These are phyloP conservation scores for Saguinus oedipus DNA, from an alignment of 2,797 vertebrate genomes.

Conservation along the genomic window DNA sequence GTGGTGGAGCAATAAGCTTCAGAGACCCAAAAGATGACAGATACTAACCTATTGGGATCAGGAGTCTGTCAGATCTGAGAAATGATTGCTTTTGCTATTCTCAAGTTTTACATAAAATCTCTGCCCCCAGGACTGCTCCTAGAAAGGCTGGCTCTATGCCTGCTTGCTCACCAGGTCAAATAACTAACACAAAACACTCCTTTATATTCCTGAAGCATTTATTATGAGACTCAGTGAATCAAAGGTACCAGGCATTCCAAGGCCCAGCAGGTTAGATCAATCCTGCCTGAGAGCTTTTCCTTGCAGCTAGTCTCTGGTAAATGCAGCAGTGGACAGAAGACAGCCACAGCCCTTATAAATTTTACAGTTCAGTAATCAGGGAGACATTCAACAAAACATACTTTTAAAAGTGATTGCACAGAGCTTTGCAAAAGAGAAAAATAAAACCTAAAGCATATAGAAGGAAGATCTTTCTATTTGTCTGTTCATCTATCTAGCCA, in stretches of 20 bases:
- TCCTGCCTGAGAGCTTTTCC: not conserved
- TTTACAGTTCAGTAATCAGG: not conserved
- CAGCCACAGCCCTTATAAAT: not conserved
- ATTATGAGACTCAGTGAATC: not conserved
- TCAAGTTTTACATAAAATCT: not conserved
- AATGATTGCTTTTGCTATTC: not conserved
- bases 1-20: not conserved
- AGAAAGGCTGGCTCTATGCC: not conserved
- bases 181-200: not conserved
- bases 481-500: not conserved
- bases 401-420: not conserved
- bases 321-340: not conserved
- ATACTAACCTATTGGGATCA: not conserved
- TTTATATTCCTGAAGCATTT: not conserved
- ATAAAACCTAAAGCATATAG: not conserved
- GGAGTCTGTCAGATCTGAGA: not conserved
- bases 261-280: not conserved
- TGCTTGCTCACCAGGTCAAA: not conserved
- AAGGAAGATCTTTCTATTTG: not conserved
- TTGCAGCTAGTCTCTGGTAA: not conserved
- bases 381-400: not conserved
- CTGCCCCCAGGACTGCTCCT: not conserved
- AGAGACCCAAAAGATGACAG: not conserved
- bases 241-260: not conserved
- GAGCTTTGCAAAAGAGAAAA: constrained; percentile 8